Evolutionary conservation across 1,140 invertebrate genomes (phyloP).

Genomic region (Melanaphis sacchari): DNA sequence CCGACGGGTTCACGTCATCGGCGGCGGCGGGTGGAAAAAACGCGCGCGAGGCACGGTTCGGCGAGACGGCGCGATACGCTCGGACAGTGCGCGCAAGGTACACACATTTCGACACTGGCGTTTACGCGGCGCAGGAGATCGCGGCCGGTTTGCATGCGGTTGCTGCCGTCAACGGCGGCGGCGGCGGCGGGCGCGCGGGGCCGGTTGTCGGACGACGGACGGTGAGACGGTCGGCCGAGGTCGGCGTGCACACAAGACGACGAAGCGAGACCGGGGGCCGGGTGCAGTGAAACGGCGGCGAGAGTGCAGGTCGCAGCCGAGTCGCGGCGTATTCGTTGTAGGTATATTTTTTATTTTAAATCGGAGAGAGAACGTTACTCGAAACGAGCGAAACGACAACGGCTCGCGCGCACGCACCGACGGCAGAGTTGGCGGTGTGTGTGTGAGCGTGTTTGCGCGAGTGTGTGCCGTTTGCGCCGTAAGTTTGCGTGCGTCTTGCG

Average conservation of each 20-base stretch:
- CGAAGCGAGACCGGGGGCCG: neutral
- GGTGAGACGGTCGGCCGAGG: neutral
- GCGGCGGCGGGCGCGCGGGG: constrained; percentile 13
- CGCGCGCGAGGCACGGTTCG: too few species aligned
- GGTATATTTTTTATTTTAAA: neutral
- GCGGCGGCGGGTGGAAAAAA: too few species aligned
- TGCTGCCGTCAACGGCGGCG: too few species aligned
- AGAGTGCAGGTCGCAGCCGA: neutral
- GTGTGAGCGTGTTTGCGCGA: too few species aligned
- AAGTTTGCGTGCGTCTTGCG: constrained; percentile 1
- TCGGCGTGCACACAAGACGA: neutral
- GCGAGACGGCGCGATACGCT: neutral
- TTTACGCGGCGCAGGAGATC: neutral
- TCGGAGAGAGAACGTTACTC: neutral
- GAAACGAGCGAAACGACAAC: neutral
- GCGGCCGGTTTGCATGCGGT: neutral
- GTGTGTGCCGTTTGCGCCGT: too few species aligned
- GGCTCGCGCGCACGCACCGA: neutral
- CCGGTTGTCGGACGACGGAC: neutral
- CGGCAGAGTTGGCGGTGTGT: too few species aligned
- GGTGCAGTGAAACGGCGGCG: too few species aligned
- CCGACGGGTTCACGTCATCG: neutral
- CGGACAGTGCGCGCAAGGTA: neutral
- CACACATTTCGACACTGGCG: neutral
- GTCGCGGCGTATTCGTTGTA: too few species aligned